Evolutionary conservation across 2,113 vertebrate species (phyloP).

Genomic region (Apteryx owenii): DNA sequence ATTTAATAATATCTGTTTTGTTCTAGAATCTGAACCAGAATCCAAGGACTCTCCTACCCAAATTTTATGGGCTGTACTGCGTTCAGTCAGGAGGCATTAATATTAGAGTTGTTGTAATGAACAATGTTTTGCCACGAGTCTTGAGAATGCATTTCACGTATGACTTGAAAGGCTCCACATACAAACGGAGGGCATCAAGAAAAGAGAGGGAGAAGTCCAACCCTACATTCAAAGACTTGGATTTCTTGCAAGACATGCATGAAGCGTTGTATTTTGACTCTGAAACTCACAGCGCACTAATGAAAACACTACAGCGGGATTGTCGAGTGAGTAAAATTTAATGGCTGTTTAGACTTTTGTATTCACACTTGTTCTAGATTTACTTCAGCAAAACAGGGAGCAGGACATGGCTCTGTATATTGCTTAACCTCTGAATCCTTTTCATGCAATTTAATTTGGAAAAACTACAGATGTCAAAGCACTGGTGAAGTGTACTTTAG

Average conservation of each 20-base stretch:
- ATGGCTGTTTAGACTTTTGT: not conserved
- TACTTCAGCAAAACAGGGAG: not conserved
- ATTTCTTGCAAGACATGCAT: constrained; percentile 96
- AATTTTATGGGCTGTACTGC: constrained; percentile 96
- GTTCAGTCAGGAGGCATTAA: constrained; percentile 90
- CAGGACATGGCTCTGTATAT: not conserved
- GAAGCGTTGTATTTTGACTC: constrained; percentile 94
- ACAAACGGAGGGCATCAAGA: constrained; percentile 90
- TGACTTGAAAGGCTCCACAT: constrained; percentile 94
- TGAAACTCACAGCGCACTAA: constrained; percentile 92
- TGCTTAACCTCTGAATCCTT: not conserved
- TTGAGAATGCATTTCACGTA: constrained; percentile 95
- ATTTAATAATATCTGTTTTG: not conserved
- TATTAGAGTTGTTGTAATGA: constrained; percentile 94
- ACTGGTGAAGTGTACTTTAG: not conserved
- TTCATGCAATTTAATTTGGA: not conserved
- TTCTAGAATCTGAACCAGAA: constrained; percentile 96
- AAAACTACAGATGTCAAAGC: not conserved
- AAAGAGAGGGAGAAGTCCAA: constrained; percentile 88
- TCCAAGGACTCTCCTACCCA: constrained; percentile 92
- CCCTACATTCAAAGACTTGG: constrained; percentile 95
- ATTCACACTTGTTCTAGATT: not conserved
- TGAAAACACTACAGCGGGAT: constrained; percentile 95
- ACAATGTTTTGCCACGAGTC: constrained; percentile 91
- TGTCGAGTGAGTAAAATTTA: constrained; percentile 86